These are phyloP conservation scores for Trachelus tabidus DNA, from an alignment of 2,888 invertebrate genomes.

Conservation along the genomic window DNA sequence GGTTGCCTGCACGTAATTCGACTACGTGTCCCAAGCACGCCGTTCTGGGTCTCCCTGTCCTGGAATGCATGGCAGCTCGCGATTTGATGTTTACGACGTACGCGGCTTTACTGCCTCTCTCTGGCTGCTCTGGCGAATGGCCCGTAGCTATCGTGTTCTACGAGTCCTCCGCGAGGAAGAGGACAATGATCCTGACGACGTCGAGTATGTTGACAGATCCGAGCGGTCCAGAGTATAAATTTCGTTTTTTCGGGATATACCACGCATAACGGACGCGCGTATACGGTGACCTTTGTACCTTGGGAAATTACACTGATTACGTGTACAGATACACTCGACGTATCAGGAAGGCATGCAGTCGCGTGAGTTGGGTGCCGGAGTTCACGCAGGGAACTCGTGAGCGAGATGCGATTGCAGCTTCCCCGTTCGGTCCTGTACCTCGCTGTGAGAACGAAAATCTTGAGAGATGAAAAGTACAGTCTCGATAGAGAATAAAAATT, in stretches of 20 bases:
- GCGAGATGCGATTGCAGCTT: not conserved
- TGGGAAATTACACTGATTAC: not conserved
- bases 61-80: constrained; percentile 2
- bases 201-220: not conserved
- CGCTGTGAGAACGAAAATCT: not conserved
- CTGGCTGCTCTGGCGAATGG: not conserved
- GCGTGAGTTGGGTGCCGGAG: not conserved
- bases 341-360: not conserved
- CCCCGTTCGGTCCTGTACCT: not conserved
- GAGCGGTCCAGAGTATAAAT: not conserved
- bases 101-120: constrained; percentile 25
- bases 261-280: not conserved
- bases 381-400: not conserved
- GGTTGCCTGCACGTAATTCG: not conserved
- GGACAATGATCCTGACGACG: not conserved
- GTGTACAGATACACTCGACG: not conserved
- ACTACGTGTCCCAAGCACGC: not conserved
- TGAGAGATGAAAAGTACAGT: not conserved
- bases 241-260: not conserved
- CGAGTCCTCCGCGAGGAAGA: not conserved
- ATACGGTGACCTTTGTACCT: not conserved
- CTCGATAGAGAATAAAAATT: not conserved
- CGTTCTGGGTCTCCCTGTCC: not conserved
- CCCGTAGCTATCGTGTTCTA: not conserved
- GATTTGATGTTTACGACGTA: constrained; percentile 36